Percentiles rank a stretch among this genome's conserved stretches.
Evolutionary conservation across 2,797 vertebrate genomes (phyloP).

Genomic region (Microcaecilia unicolor): DNA sequence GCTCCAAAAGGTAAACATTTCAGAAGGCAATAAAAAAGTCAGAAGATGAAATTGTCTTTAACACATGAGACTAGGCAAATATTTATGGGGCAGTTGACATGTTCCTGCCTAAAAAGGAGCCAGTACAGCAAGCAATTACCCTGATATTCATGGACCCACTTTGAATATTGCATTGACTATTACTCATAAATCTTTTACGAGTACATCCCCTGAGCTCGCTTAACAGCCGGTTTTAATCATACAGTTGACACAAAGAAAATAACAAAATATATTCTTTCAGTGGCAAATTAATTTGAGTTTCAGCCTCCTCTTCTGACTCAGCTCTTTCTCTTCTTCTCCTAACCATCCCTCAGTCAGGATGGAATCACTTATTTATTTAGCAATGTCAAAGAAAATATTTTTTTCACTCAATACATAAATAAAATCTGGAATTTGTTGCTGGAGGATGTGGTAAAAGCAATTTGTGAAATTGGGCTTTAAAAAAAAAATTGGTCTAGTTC

Average conservation of each 20-base stretch:
- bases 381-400: no score
- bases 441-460: no score
- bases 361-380: no score
- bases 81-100: conserved; percentile 76
- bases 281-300: conserved; percentile 78
- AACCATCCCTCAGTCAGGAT: no score
- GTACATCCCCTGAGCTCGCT: conserved; percentile 74
- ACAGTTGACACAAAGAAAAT: conserved; percentile 78
- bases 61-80: conserved; percentile 78
- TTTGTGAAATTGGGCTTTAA: no score
- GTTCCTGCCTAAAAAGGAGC: conserved; percentile 76
- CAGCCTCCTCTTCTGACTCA: conserved; percentile 61
- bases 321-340: conserved; percentile 48
- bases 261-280: conserved; percentile 82
- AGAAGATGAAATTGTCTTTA: conserved; percentile 78
- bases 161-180: conserved; percentile 79
- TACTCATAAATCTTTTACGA: conserved; percentile 82
- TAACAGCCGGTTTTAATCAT: conserved; percentile 80
- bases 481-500: no score
- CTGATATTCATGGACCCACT: conserved; percentile 78
- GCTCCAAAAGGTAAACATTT: conserved; percentile 75
- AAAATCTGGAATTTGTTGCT: no score
- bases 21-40: conserved; percentile 69
- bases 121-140: conserved; percentile 78
- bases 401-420: no score